Conservation (phyloP, 2,797 vertebrate species). For the Diceros bicornis region DNA sequence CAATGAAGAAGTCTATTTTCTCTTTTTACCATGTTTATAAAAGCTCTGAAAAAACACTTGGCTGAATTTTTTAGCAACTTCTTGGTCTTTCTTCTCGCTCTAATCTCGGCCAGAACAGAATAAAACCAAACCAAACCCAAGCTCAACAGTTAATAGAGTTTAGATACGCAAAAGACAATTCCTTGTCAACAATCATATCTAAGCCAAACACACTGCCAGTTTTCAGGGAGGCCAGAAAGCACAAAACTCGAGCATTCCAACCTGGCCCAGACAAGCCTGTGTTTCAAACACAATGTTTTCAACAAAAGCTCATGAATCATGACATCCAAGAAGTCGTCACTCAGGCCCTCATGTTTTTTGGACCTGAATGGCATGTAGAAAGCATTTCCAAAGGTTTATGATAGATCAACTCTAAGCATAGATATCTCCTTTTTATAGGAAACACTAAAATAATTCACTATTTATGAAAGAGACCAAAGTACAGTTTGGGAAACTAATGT, state of each 20-base stretch:
- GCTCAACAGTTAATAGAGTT: neutral
- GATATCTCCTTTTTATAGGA: neutral
- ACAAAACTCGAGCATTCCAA: accelerated
- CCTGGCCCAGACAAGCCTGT: neutral
- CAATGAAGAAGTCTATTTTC: neutral
- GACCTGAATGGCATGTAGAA: accelerated
- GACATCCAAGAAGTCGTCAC: neutral
- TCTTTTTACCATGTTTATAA: neutral
- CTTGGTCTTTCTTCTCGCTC: neutral
- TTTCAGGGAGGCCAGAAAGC: neutral
- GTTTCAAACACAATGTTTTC: neutral
- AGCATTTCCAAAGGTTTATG: neutral
- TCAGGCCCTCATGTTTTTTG: no score
- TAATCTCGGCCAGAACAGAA: neutral
- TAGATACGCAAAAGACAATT: neutral
- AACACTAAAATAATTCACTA: neutral
- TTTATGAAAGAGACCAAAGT: neutral
- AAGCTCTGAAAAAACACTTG: neutral
- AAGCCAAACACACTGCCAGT: neutral
- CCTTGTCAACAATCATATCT: neutral
- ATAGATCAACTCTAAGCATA: neutral
- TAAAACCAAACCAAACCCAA: neutral
- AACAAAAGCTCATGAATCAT: neutral
- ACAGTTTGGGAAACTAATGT: neutral
- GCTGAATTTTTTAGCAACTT: neutral